Evolutionary conservation across 23 tunicate species (phyloP).

Genomic region (Trididemnum clinides): DNA sequence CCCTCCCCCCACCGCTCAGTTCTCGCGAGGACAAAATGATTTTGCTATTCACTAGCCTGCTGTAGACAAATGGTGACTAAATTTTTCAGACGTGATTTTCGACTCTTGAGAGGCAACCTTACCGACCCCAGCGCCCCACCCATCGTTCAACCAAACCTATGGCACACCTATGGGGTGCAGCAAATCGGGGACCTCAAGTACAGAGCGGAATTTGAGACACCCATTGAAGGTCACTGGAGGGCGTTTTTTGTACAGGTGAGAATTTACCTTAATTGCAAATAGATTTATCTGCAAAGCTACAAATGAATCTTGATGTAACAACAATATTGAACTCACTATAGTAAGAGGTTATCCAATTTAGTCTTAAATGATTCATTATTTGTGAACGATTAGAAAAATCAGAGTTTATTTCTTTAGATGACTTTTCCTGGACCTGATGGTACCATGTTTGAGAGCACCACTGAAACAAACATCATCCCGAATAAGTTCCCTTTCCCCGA

Average conservation of each 20-base stretch:
- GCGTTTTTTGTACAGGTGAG: slow-evolving; percentile 85
- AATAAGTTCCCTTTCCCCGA: slow-evolving; percentile 63
- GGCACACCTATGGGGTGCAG: slow-evolving; percentile 60
- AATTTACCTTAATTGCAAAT: no score
- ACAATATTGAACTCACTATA: no score
- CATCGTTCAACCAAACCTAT: slow-evolving; percentile 48
- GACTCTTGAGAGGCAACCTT: slow-evolving; percentile 57
- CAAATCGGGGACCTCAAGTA: slow-evolving; percentile 47
- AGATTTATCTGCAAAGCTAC: no score
- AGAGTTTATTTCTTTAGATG: slow-evolving; percentile 63
- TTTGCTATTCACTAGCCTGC: no score
- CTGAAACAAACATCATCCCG: slow-evolving; percentile 94
- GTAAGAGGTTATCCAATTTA: no score
- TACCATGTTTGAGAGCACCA: slow-evolving; percentile 67
- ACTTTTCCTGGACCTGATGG: slow-evolving; percentile 79
- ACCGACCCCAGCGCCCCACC: slow-evolving; percentile 60
- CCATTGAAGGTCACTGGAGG: slow-evolving; percentile 73
- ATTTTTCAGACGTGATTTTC: slow-evolving; percentile 82
- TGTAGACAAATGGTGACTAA: no score
- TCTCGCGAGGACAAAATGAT: no score
- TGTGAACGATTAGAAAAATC: no score
- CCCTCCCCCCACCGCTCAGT: no score
- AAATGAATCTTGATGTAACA: neutral
- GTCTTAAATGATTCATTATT: no score
- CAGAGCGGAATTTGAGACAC: slow-evolving; percentile 56